These are phyloP conservation scores for Cynocephalus volans DNA, from an alignment of 2,113 vertebrate species.

Conservation along the genomic window DNA sequence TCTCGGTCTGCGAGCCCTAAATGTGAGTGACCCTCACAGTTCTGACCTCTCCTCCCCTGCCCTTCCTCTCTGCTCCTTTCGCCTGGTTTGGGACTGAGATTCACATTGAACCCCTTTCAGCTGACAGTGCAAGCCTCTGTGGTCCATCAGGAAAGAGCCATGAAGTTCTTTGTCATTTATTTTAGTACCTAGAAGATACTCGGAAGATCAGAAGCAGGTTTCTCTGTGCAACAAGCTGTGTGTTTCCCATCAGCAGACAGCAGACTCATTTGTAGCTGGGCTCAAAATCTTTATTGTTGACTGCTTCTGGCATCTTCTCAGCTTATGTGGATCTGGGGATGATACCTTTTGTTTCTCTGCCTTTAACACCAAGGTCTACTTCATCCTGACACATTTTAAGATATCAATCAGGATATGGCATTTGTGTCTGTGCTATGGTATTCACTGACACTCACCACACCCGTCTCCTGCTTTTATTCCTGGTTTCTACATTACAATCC, in stretches of 20 bases:
- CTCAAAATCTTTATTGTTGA: slow-evolving; percentile 29
- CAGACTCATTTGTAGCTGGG: neutral
- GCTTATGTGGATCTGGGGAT: neutral
- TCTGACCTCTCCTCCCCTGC: neutral
- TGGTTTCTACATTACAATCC: slow-evolving; percentile 35
- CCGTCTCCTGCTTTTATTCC: slow-evolving; percentile 54
- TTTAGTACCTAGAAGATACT: slow-evolving; percentile 66
- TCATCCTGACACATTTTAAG: slow-evolving; percentile 11
- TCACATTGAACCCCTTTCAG: neutral
- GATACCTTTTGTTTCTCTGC: slow-evolving; percentile 9
- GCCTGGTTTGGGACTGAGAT: neutral
- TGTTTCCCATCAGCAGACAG: slow-evolving; percentile 62
- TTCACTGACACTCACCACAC: neutral
- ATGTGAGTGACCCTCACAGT: neutral
- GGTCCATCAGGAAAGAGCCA: slow-evolving; percentile 34
- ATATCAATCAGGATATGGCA: neutral
- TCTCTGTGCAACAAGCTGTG: neutral
- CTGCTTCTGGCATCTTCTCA: slow-evolving; percentile 31
- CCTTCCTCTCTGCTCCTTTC: neutral
- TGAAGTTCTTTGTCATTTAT: slow-evolving; percentile 64
- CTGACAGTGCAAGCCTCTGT: neutral
- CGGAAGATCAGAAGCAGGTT: neutral
- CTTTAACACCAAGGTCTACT: neutral
- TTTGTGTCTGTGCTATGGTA: neutral
- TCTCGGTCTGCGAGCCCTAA: neutral